Evolutionary conservation across 2,113 vertebrate species (phyloP).

Genomic region (Myotis lucifugus): DNA sequence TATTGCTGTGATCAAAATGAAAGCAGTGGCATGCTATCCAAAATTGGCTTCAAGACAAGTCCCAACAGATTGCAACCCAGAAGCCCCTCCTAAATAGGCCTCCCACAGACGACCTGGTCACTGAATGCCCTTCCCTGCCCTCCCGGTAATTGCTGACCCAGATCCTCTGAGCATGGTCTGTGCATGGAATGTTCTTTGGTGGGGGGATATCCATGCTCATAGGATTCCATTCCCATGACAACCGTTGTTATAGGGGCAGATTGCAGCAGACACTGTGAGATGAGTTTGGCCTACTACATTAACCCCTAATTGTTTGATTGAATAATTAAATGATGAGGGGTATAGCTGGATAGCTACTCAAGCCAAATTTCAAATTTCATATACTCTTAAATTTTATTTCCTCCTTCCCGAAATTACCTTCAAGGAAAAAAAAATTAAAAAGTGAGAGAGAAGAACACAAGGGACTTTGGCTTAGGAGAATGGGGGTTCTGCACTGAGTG

Average conservation of each 20-base stretch:
- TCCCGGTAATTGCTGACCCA: neutral
- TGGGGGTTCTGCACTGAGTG: fast-evolving
- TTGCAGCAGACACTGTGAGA: neutral
- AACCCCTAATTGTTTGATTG: neutral
- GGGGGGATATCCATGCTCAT: neutral
- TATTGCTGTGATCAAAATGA: neutral
- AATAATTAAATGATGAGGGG: neutral
- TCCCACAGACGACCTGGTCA: neutral
- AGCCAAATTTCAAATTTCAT: neutral
- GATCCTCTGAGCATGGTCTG: neutral
- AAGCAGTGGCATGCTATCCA: neutral
- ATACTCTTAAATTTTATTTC: neutral
- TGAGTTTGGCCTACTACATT: neutral
- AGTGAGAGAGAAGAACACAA: neutral
- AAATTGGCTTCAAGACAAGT: neutral
- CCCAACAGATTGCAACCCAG: neutral
- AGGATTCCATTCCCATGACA: neutral
- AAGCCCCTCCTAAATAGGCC: neutral
- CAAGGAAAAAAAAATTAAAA: neutral
- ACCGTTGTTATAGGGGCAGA: neutral
- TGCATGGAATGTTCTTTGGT: neutral
- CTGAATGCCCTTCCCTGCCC: neutral
- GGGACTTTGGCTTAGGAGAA: neutral
- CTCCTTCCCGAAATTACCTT: neutral
- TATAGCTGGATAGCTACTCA: neutral